A percentile compares a stretch with the other conserved stretches of the same genome.
phyloP scores from a whole-genome alignment of 2,113 vertebrate species.

The Triplophysa siluroides region DNA sequence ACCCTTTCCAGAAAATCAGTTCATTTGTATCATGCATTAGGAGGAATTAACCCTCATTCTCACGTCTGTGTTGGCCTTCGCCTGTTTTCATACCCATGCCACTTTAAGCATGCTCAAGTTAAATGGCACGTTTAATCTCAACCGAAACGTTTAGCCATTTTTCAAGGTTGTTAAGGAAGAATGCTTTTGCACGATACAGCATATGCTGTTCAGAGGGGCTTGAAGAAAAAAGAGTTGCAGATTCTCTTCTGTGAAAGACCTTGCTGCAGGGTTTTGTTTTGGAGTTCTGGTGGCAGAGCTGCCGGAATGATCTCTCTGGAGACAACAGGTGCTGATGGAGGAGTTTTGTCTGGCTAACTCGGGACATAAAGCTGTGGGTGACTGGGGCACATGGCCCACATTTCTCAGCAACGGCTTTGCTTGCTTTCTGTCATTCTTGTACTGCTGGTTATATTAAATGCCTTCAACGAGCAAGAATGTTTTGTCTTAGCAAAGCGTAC shows the following conservation, averaged over 20 bases:
- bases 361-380: conserved; percentile 34
- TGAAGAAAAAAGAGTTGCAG: conserved; percentile 34
- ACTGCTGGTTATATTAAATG: neutral
- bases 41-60: conserved; percentile 1
- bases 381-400: conserved; percentile 12
- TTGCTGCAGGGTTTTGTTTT: conserved; percentile 52
- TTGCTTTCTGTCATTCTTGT: conserved; percentile 11
- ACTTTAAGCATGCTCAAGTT: conserved; percentile 23
- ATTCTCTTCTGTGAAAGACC: conserved; percentile 28
- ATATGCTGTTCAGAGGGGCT: conserved; percentile 10
- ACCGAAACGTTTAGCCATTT: conserved; percentile 2
- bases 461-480: conserved; percentile 1
- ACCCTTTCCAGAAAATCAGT: conserved; percentile 2
- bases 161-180: conserved; percentile 34
- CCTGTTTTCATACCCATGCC: conserved; percentile 18
- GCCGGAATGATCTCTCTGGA: conserved; percentile 64
- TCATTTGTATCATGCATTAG: conserved; percentile 19
- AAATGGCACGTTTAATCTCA: conserved; percentile 30
- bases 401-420: conserved; percentile 19
- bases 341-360: conserved; percentile 61
- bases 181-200: conserved; percentile 11
- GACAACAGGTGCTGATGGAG: conserved; percentile 72
- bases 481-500: conserved; percentile 4
- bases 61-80: conserved; percentile 4
- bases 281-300: conserved; percentile 62